Evolutionary conservation across 2,888 invertebrate genomes (phyloP), one percentile per base, ranked within the genome.

Genomic region (Drosophila incognita): DNA sequence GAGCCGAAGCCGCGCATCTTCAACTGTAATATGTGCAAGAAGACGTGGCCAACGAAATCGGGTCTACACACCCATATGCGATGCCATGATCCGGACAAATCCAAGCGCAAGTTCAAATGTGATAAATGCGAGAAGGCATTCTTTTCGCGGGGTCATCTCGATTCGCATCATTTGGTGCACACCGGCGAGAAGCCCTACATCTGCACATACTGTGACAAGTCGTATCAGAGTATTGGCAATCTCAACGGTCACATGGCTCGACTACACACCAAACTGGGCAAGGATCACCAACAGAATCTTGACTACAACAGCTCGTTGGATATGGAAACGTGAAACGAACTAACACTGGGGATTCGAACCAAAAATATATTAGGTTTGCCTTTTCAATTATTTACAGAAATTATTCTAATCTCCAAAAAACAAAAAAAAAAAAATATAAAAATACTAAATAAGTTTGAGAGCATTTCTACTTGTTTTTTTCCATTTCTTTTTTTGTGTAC

Each of bases 111-210:
- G 1, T 91, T 83, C 35, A 89, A 90, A 48, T 91, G 91, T 59
- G 76, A 83, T 70, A 76, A 70, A 27, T 91, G 91, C 69, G 76
- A 81, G 2, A 91, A 92, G 72, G 72, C 90, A 2, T 92, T 91
- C 71, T 92, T 91, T 60, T 91, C 91, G 0, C 82, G 90, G 0
- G 92, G 92, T 6, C 91, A 91, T 60, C 73, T 92, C 4, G 88
- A 54, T 40, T 89, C 92, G 0, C 92, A 92, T 31, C 76, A 82
- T 18, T 69, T 92, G 61, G 92, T 91, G 18, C 93, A 92, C 64
- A 92, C 91, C 6, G 93, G 93, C 0, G 91, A 92, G 68, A 92
- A 92, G 59, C 92, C 93, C 10, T 92, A 83, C 24, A 66, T 68
- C 4, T 92, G 92, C 46, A 78, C 68, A 0, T 82, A 85, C 53